Evolutionary conservation across 2,113 vertebrate genomes (phyloP), one percentile per base, ranked within the genome.

Genomic region (Chaetorhynchus papuensis): DNA sequence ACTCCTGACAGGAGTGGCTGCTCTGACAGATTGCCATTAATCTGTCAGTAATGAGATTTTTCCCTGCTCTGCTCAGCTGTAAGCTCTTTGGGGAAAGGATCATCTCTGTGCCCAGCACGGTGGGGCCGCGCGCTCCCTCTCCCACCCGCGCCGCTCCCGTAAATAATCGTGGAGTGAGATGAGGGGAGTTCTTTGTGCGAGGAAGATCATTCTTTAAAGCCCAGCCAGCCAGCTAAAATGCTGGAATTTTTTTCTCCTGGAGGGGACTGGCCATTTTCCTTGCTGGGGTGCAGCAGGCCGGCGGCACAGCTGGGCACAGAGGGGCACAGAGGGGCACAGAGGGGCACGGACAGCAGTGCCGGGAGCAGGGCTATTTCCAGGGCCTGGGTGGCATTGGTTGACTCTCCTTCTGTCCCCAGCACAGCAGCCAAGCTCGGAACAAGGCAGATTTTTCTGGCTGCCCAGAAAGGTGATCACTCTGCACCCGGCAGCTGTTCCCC

Each of bases 21-120:
- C 54, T 90, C 68, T 79, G 88, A 71, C 94, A 96, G 94, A 96
- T 96, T 96, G 95, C 39, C 76, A 53, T 89, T 97, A 96, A 96
- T 97, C 94, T 96, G 83, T 81, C 90, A 94, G 53, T 96, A 97
- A 96, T 89, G 92, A 89, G 93, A 94, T 96, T 95, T 96, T 87
- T 90, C 54, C 7, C 26, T 88, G 78, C 81, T 93, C 49, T 68
- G 76, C 79, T 86, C 41, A 31, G 61, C 22, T 81, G 49, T 94
- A 92, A 96, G 96, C 94, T 93, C 85, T 96, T 90, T 82, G 88
- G 76, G 83, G 83, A 64, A 84, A 60, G 90, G 92, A 90, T 96
- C 79, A 93, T 95, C 93, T 90, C 87, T 44, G 41, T 68, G 76
- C 76, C 71, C 72, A 39, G 39, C 39, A 39, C 39, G 47, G 2